These are phyloP conservation scores for Cerastis rubricosa DNA, from an alignment of 2,888 invertebrate genomes.

Conservation along the genomic window DNA sequence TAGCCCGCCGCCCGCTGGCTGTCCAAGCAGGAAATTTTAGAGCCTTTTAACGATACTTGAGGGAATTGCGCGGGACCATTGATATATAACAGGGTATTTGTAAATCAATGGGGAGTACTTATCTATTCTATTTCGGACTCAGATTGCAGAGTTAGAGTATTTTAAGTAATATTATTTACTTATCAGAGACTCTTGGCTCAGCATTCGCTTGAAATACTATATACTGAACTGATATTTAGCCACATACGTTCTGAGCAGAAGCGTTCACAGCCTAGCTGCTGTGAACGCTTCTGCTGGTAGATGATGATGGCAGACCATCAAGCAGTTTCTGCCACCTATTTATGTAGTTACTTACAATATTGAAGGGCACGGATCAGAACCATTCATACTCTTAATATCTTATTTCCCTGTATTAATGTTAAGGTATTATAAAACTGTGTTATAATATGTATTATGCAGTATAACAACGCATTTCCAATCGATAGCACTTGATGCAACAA, in stretches of 20 bases:
- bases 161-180: background rate
- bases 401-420: background rate
- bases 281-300: too few species aligned
- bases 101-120: slow-evolving; percentile 25
- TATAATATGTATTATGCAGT: background rate
- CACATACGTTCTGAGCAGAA: too few species aligned
- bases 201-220: background rate
- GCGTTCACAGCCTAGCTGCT: too few species aligned
- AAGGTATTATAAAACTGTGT: background rate
- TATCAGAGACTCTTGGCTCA: background rate
- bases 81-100: slow-evolving; percentile 42
- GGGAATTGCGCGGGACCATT: slow-evolving; percentile 37
- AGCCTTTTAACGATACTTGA: slow-evolving; percentile 52
- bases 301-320: background rate
- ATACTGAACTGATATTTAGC: background rate
- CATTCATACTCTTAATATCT: background rate
- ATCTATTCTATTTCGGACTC: background rate
- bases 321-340: background rate
- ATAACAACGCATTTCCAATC: slow-evolving; percentile 2
- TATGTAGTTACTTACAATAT: background rate
- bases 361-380: background rate
- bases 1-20: slow-evolving; percentile 19
- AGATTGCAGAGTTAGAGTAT: background rate
- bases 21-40: slow-evolving; percentile 49
- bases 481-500: slow-evolving; percentile 15